Percentiles rank a stretch among this genome's conserved stretches.
Conservation (phyloP, 2,888 invertebrate species). For the Drosophila mimetica region DNA sequence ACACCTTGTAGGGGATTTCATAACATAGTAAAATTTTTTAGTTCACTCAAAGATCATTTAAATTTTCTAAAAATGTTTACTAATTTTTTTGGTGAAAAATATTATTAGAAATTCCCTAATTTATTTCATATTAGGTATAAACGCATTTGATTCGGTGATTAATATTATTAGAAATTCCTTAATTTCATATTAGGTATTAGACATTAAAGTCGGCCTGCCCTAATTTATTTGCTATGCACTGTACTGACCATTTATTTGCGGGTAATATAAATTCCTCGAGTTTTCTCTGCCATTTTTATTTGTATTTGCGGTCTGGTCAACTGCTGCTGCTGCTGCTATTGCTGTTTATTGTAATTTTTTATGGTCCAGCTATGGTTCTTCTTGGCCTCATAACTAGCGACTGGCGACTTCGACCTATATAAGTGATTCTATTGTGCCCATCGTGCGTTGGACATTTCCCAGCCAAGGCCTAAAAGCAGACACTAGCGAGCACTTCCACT, state of each 20-base stretch:
- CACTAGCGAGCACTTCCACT: slow-evolving; percentile 47
- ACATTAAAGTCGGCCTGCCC: too few relatives aligned
- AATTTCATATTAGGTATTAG: too few relatives aligned
- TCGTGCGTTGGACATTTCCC: slow-evolving; percentile 32
- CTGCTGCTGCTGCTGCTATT: slow-evolving; percentile 21
- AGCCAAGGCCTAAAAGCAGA: slow-evolving; percentile 59
- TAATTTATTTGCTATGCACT: slow-evolving; percentile 3
- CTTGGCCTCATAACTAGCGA: slow-evolving; percentile 57
- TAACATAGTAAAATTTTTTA: too few relatives aligned
- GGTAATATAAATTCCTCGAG: slow-evolving; percentile 66
- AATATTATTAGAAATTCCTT: too few relatives aligned
- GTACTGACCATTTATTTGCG: slow-evolving; percentile 34
- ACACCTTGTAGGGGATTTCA: too few relatives aligned
- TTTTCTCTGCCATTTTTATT: slow-evolving; percentile 47
- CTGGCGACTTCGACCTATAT: slow-evolving; percentile 47
- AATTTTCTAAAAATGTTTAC: too few relatives aligned
- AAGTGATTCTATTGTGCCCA: slow-evolving; percentile 43
- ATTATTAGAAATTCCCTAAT: too few relatives aligned
- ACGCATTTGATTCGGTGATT: too few relatives aligned
- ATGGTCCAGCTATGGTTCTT: slow-evolving; percentile 52
- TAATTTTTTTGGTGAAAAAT: too few relatives aligned
- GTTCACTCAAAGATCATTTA: too few relatives aligned
- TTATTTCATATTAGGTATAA: too few relatives aligned
- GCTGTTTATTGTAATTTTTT: slow-evolving; percentile 71
- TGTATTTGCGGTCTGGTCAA: slow-evolving; percentile 35